A percentile compares a stretch with the other conserved stretches of the same genome.
Evolutionary conservation across 2,113 vertebrate species (phyloP).

Genomic region (Thamnophis sirtalis): DNA sequence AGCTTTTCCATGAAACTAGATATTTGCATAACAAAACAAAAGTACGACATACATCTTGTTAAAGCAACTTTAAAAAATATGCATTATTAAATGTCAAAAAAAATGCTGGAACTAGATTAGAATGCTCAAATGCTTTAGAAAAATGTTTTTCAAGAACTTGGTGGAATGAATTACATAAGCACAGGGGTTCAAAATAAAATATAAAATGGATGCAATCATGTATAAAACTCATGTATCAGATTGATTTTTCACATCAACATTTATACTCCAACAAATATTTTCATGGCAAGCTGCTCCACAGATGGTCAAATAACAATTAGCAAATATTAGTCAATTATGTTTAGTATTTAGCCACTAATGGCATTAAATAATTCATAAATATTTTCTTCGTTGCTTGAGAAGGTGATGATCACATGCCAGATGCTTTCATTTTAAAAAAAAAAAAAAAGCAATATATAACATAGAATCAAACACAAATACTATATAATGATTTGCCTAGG

Average conservation of each 20-base stretch:
- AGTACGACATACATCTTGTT: background rate
- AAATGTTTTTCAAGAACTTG: background rate
- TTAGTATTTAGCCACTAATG: background rate
- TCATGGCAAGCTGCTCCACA: slow-evolving; percentile 12
- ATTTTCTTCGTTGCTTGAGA: slow-evolving; percentile 9
- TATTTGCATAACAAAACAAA: background rate
- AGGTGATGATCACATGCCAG: background rate
- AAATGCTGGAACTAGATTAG: background rate
- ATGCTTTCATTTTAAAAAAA: background rate
- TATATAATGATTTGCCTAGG: background rate
- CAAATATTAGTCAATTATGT: slow-evolving; percentile 25
- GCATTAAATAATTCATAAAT: background rate
- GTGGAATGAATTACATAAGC: background rate
- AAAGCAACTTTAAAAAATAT: background rate
- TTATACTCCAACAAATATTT: background rate
- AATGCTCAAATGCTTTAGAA: background rate
- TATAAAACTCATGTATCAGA: background rate
- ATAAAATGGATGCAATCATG: background rate
- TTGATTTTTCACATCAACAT: background rate
- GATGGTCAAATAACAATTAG: slow-evolving; percentile 11
- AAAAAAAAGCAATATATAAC: background rate
- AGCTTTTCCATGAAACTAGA: background rate
- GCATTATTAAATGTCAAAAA: background rate
- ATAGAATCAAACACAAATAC: background rate
- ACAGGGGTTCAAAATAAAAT: background rate